Evolutionary conservation across 1,140 invertebrate genomes (phyloP).

Genomic region (Brachionus koreanus): DNA sequence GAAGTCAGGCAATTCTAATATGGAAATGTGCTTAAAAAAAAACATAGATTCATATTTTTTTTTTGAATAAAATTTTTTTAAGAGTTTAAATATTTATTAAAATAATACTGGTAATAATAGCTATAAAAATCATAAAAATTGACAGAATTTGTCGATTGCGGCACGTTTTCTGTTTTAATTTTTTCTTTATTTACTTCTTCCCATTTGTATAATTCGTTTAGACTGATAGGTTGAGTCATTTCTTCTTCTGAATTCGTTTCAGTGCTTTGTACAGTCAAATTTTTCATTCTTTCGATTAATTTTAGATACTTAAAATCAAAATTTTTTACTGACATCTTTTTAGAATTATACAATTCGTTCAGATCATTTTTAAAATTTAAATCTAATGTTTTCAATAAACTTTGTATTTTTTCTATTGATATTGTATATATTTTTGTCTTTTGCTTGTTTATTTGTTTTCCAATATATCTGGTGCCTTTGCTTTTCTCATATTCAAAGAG

Average conservation of each 20-base stretch:
- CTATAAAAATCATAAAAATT: neutral
- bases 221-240: neutral
- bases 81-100: slow-evolving; percentile 37
- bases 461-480: neutral
- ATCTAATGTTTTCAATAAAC: neutral
- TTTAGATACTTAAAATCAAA: neutral
- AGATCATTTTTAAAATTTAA: neutral
- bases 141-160: neutral
- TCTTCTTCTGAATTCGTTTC: neutral
- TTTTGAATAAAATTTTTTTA: slow-evolving; percentile 12
- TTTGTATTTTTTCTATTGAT: neutral
- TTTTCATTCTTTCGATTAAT: neutral
- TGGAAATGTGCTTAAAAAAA: slow-evolving; percentile 76
- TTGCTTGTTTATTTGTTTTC: neutral
- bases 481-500: slow-evolving; percentile 27
- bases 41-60: neutral
- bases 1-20: slow-evolving; percentile 78
- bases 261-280: neutral
- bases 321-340: neutral
- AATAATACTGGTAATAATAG: slow-evolving; percentile 17
- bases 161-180: neutral
- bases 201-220: slow-evolving; percentile 34
- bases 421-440: neutral
- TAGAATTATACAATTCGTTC: neutral
- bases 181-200: neutral